Conservation (phyloP, 2,797 vertebrate species). For the Sparidentex hasta region DNA sequence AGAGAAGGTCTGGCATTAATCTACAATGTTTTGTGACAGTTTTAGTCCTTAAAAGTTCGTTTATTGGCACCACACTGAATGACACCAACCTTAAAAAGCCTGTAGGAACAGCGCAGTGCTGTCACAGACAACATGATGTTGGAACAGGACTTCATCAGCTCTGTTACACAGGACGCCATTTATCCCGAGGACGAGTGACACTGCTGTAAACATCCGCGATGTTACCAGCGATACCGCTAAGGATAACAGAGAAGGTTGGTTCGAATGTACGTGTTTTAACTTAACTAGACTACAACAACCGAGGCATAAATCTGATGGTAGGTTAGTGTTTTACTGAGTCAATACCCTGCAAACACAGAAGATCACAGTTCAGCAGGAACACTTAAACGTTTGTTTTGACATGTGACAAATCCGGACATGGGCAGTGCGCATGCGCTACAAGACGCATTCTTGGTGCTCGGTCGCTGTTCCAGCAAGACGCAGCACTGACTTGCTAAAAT, state of each 20-base stretch:
- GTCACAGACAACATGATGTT: conserved; percentile 68
- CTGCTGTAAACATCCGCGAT: not conserved
- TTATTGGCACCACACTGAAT: not conserved
- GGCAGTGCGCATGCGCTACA: conserved; percentile 69
- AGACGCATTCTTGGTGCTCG: not conserved
- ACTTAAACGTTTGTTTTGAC: conserved; percentile 70
- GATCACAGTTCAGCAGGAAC: conserved; percentile 33
- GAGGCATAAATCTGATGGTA: not conserved
- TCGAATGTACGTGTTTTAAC: not conserved
- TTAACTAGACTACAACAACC: not conserved
- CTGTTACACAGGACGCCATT: conserved; percentile 73
- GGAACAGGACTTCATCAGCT: conserved; percentile 56
- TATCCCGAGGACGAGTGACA: conserved; percentile 18
- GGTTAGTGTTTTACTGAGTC: accelerated
- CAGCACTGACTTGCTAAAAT: too few species aligned
- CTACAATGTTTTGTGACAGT: not conserved
- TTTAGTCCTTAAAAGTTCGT: not conserved
- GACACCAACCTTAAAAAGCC: conserved; percentile 82
- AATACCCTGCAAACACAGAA: not conserved
- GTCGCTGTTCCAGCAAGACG: accelerated
- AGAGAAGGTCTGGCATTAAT: not conserved
- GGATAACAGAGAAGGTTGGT: not conserved
- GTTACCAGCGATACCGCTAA: not conserved
- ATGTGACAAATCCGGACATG: conserved; percentile 62
- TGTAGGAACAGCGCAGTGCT: conserved; percentile 73